These are phyloP conservation scores for Meiosimyza platycephala DNA, from an alignment of 2,888 invertebrate genomes.

Conservation along the genomic window DNA sequence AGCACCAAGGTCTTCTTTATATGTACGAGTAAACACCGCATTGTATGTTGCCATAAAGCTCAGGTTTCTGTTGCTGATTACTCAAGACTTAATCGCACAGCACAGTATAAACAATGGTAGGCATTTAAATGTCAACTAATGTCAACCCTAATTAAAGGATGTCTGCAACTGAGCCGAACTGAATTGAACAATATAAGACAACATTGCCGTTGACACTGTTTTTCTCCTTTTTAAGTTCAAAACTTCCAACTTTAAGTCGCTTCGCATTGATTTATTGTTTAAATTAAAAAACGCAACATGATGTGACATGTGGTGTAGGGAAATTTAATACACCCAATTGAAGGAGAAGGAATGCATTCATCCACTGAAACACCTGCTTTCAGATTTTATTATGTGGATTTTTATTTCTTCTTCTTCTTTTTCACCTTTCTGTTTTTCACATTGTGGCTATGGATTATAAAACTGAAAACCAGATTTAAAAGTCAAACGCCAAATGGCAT, in stretches of 20 bases:
- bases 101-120: too few species aligned
- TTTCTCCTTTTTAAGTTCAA: too few species aligned
- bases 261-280: slow-evolving; percentile 31
- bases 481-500: not conserved
- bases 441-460: slow-evolving; percentile 7
- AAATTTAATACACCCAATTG: slow-evolving; percentile 34
- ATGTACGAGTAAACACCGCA: too few species aligned
- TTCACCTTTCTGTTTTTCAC: not conserved
- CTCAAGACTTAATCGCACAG: too few species aligned
- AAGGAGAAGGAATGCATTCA: slow-evolving; percentile 3
- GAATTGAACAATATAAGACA: too few species aligned
- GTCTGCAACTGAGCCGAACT: too few species aligned
- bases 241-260: slow-evolving; percentile 13
- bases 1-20: too few species aligned
- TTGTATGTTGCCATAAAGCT: too few species aligned
- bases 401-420: not conserved
- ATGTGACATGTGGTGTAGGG: slow-evolving; percentile 33
- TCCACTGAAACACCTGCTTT: slow-evolving; percentile 34
- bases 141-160: too few species aligned
- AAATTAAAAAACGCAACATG: slow-evolving; percentile 33
- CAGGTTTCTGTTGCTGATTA: too few species aligned
- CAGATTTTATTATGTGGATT: slow-evolving; percentile 12
- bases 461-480: slow-evolving; percentile 24
- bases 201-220: too few species aligned
- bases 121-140: too few species aligned